Base-by-base conservation (phyloP, 2,113 vertebrate species). In the Uropsilus gracilis region DNA sequence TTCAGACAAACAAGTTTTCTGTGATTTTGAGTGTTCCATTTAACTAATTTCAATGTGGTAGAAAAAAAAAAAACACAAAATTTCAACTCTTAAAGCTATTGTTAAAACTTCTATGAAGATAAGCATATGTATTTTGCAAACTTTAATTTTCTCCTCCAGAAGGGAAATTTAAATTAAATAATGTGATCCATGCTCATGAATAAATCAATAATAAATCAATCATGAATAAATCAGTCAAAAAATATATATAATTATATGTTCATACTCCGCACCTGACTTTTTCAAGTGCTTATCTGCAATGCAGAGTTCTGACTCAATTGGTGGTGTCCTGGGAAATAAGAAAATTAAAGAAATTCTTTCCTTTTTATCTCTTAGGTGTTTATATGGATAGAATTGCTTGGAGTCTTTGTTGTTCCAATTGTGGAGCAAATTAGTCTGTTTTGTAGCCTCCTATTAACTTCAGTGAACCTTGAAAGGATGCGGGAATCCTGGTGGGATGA, bases 401-500 rank as follows among this genome's bases (percentile, higher is more conserved):
- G 55, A 77, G 57, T 82, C 69, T 91, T 92, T 96, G 86, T 95
- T 93, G 63, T 94, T 91, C 17, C 37, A 53, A 32, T 28, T 71
- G 64, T 76, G 53, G 82, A 93, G 81, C 69, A 94, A 93, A 95
- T 97, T 82, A 95, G 64, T 93, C 37, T 11, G 16, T n/a, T 80
- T 80, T 37, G 48, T 69, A 87, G 86, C 59, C 44, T 77, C 28
- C 17, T 82, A 59, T 90, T 91, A 82, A 85, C 10, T 89, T 89
- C 55, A 28, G 26, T 7, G 76, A 89, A 84, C 66, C 84, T 95
- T 93, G 72, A 95, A 94, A 93, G 80, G 26, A 91, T 68, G 2
- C 22, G 42, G 24, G 71, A 90, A 91, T 64, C 83, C 84, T 96
- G 89, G 66, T 78, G 84, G 57, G 91, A 96, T 96, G 50, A 95